These are phyloP conservation scores for Chionomys nivalis DNA, from an alignment of 2,113 vertebrate genomes.

Conservation along the genomic window DNA sequence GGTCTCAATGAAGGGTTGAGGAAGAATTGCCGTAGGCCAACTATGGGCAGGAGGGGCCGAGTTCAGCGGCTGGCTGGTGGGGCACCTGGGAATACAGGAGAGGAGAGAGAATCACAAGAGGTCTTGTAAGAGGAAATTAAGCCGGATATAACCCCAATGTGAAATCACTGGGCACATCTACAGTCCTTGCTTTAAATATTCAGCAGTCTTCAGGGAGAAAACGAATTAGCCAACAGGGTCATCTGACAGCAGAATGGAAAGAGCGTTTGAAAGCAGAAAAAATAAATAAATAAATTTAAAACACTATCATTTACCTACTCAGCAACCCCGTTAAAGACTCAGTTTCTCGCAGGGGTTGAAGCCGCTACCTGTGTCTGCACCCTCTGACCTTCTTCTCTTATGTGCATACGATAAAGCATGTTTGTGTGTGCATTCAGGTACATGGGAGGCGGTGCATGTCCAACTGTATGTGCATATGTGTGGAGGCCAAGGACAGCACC, in stretches of 20 bases:
- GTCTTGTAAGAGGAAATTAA: constrained; percentile 81
- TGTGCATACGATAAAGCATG: too few species aligned
- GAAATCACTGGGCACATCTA: constrained; percentile 68
- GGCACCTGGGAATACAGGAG: neutral
- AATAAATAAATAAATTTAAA: too few species aligned
- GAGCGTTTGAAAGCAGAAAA: neutral
- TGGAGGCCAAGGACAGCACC: neutral
- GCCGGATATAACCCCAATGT: constrained; percentile 68
- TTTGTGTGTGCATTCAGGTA: neutral
- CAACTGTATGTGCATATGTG: neutral
- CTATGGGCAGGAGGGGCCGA: neutral
- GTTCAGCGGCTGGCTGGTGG: neutral
- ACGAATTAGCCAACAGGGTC: constrained; percentile 69
- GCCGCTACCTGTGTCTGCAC: rapidly evolving
- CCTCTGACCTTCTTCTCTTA: neutral
- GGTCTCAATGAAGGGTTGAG: neutral
- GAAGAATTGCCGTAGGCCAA: neutral
- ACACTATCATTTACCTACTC: neutral
- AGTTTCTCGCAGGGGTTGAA: neutral
- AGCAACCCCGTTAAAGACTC: neutral
- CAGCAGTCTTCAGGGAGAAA: constrained; percentile 73
- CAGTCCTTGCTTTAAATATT: constrained; percentile 72
- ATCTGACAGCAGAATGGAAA: constrained; percentile 12
- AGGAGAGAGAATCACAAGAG: neutral
- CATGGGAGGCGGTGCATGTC: too few species aligned